Evolutionary conservation across 2,797 vertebrate genomes (phyloP).

Genomic region (Trematomus bernacchii): DNA sequence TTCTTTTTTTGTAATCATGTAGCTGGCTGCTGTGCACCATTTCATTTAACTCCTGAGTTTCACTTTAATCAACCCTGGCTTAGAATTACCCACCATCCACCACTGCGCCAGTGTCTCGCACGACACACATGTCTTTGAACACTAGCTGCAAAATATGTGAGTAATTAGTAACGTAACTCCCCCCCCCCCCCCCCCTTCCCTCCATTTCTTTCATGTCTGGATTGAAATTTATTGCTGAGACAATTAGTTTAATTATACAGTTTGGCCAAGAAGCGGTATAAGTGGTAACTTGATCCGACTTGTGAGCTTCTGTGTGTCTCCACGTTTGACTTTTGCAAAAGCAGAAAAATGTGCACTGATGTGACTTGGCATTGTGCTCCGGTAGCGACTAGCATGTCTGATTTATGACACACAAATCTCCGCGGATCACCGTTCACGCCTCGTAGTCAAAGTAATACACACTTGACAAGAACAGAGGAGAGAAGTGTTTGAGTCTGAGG

Average conservation of each 20-base stretch:
- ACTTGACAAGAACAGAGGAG: slow-evolving; percentile 26
- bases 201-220: slow-evolving; percentile 82
- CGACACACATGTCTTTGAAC: slow-evolving; percentile 49
- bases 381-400: slow-evolving; percentile 1
- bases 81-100: slow-evolving; percentile 62
- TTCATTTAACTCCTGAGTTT: slow-evolving; percentile 58
- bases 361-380: slow-evolving; percentile 46
- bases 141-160: slow-evolving; percentile 60
- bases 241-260: slow-evolving; percentile 82
- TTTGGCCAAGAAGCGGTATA: slow-evolving; percentile 47
- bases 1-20: slow-evolving; percentile 29
- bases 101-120: slow-evolving; percentile 38
- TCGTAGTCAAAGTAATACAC: slow-evolving; percentile 49
- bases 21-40: slow-evolving; percentile 52
- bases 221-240: slow-evolving; percentile 80
- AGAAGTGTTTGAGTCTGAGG: slow-evolving; percentile 17
- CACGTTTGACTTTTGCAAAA: slow-evolving; percentile 46
- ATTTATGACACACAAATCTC: slow-evolving; percentile 63
- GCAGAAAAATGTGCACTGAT: slow-evolving; percentile 27
- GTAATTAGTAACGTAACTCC: slow-evolving; percentile 79
- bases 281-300: slow-evolving; percentile 66
- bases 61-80: slow-evolving; percentile 63
- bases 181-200: slow-evolving; percentile 20
- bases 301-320: slow-evolving; percentile 46
- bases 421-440: slow-evolving; percentile 39